Conservation (phyloP, 2,797 vertebrate genomes). For the Hafferia zeledoni region DNA sequence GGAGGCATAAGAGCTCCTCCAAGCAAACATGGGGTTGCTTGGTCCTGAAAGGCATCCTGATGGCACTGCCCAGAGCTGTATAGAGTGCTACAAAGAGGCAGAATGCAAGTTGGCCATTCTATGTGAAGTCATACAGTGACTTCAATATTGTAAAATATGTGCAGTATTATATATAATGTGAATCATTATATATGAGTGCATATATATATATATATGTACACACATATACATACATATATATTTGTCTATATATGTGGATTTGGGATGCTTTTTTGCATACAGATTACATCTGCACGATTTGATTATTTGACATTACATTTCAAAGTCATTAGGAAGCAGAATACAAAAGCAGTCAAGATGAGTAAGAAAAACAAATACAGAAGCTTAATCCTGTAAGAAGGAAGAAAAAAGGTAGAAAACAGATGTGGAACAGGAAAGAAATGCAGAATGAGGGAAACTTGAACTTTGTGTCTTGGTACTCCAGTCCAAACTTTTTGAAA, state of each 20-base stretch:
- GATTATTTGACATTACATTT: neutral
- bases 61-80: neutral
- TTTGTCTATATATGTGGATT: neutral
- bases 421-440: neutral
- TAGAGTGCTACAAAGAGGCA: neutral
- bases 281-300: neutral
- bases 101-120: constrained; percentile 20
- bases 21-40: neutral
- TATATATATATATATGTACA: neutral
- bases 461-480: neutral
- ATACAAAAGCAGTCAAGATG: neutral
- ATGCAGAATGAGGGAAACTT: neutral
- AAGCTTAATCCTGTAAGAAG: neutral
- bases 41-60: neutral
- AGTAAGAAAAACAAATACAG: constrained; percentile 5
- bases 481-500: neutral
- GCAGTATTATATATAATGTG: neutral
- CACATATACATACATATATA: neutral
- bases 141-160: constrained; percentile 21
- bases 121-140: constrained; percentile 8
- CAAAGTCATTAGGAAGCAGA: neutral
- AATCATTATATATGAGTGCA: neutral
- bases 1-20: neutral
- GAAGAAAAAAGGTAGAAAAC: neutral
- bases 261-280: neutral